phyloP scores from a whole-genome alignment of 2,113 vertebrate genomes.

The Ictidomys tridecemlineatus region DNA sequence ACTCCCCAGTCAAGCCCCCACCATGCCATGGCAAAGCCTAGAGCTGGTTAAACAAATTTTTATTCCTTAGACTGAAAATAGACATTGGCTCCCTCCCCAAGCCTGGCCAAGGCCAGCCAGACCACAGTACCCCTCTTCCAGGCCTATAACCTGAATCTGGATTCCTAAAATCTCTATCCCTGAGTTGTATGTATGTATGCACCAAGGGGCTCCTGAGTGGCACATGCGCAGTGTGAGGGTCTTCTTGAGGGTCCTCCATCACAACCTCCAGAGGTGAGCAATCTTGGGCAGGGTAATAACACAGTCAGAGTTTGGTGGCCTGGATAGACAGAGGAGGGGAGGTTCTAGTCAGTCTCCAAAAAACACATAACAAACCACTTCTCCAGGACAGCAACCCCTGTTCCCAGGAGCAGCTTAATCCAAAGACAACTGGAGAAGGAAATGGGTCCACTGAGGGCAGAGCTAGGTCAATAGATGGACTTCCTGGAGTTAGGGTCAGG shows the following conservation, averaged over 20 bases:
- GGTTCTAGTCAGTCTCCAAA: conserved; percentile 15
- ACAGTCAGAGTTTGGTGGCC: conserved; percentile 76
- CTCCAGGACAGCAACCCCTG: not conserved
- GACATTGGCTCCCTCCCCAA: not conserved
- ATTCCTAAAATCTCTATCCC: conserved; percentile 67
- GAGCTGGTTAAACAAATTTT: conserved; percentile 32
- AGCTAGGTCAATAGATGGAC: too few relatives aligned
- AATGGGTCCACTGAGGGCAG: not conserved
- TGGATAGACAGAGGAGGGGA: not conserved
- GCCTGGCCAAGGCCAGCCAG: not conserved
- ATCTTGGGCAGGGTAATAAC: not conserved
- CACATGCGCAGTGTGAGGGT: not conserved
- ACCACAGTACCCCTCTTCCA: not conserved
- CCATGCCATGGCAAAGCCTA: conserved; percentile 20
- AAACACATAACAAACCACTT: not conserved
- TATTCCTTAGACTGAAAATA: conserved; percentile 67
- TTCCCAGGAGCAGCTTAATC: not conserved
- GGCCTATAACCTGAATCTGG: not conserved
- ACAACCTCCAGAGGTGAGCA: conserved; percentile 31
- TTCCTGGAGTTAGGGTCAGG: conserved; percentile 21
- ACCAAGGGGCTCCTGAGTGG: conserved; percentile 23
- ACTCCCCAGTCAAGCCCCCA: not conserved
- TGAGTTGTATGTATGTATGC: conserved; percentile 28
- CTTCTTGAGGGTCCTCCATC: not conserved
- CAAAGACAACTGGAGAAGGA: not conserved